Evolutionary conservation across 2,888 invertebrate genomes (phyloP).

Genomic region (Aproaerema taeniolella): DNA sequence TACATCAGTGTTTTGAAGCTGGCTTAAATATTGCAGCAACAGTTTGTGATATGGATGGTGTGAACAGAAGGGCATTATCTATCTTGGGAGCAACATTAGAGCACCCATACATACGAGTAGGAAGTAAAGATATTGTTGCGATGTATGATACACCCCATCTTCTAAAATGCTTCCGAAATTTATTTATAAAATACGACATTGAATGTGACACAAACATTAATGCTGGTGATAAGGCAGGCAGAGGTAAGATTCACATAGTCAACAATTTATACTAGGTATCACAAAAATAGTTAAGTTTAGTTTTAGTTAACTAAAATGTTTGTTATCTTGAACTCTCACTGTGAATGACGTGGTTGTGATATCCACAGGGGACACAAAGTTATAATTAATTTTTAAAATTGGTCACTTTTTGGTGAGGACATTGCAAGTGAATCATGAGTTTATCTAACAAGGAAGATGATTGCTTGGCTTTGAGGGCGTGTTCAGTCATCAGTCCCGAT

Average conservation of each 20-base stretch:
- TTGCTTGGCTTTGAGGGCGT: too few species aligned
- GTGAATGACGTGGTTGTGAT: neutral
- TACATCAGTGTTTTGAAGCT: slow-evolving; percentile 12
- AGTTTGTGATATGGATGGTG: slow-evolving; percentile 21
- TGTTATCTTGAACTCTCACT: too few species aligned
- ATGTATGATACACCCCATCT: slow-evolving; percentile 19
- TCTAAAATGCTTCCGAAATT: slow-evolving; percentile 19
- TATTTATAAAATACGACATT: slow-evolving; percentile 15
- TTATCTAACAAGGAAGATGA: too few species aligned
- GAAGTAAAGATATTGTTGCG: slow-evolving; percentile 15
- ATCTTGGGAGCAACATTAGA: slow-evolving; percentile 16
- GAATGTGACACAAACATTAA: neutral
- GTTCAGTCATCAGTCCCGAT: too few species aligned
- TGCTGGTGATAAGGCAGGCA: neutral
- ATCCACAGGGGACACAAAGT: too few species aligned
- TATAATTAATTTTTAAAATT: too few species aligned
- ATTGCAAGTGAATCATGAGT: neutral
- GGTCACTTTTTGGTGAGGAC: too few species aligned
- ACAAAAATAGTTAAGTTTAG: neutral
- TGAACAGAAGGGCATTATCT: slow-evolving; percentile 16
- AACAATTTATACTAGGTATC: too few species aligned
- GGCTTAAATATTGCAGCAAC: slow-evolving; percentile 16
- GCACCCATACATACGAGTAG: slow-evolving; percentile 4
- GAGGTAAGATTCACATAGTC: too few species aligned
- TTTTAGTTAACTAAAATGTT: neutral